phyloP scores from a whole-genome alignment of 2,113 vertebrate genomes.

The Thryonomys swinderianus region DNA sequence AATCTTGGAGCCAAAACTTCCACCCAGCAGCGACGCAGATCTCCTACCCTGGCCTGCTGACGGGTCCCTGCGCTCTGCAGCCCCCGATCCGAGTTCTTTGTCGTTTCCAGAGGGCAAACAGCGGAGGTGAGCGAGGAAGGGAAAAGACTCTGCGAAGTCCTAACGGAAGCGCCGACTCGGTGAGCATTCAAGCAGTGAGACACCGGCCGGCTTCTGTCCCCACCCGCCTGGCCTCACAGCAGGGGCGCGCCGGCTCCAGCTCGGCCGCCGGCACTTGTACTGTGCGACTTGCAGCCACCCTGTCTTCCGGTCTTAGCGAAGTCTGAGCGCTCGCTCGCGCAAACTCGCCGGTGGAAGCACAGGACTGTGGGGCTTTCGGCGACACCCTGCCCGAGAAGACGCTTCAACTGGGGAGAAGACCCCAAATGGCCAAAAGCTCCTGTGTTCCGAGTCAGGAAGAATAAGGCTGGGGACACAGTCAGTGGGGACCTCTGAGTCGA shows the following conservation, averaged over 20 bases:
- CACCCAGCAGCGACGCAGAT: not conserved
- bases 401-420: not conserved
- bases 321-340: not conserved
- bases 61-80: not conserved
- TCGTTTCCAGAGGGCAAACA: not conserved
- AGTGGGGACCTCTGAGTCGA: not conserved
- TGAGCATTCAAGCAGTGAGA: not conserved
- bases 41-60: too few relatives aligned
- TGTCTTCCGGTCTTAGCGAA: not conserved
- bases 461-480: not conserved
- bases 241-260: not conserved
- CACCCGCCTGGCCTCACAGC: rapidly evolving
- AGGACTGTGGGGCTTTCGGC: not conserved
- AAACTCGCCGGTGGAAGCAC: not conserved
- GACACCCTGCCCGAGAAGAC: not conserved
- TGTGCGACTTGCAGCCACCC: not conserved
- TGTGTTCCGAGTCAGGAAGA: not conserved
- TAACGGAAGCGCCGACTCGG: not conserved
- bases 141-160: not conserved
- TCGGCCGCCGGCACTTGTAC: not conserved
- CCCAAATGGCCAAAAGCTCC: not conserved
- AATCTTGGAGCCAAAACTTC: not conserved
- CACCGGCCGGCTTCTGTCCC: rapidly evolving
- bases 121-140: not conserved
- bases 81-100: not conserved